Percentiles rank a stretch among this genome's conserved stretches.
These are phyloP conservation scores for Progne subis DNA, from an alignment of 2,113 vertebrate species.

Conservation along the genomic window DNA sequence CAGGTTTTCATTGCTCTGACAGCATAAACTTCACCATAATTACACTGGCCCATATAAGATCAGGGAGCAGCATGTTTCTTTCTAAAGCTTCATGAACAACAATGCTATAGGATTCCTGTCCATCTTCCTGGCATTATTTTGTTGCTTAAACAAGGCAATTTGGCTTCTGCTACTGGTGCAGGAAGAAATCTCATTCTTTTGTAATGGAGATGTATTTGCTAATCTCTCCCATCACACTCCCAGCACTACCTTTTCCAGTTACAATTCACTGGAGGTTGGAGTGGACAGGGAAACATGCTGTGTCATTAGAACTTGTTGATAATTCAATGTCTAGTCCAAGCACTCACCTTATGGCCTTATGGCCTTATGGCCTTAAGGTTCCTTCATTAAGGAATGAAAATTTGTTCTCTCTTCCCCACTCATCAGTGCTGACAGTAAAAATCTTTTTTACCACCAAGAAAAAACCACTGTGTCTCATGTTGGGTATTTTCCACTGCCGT, in stretches of 20 bases:
- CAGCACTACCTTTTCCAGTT: slow-evolving; percentile 1
- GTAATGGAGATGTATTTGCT: slow-evolving; percentile 34
- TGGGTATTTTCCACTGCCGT: background rate
- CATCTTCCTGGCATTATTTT: slow-evolving; percentile 26
- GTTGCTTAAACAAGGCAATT: slow-evolving; percentile 36
- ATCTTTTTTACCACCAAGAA: background rate
- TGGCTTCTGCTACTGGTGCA: slow-evolving; percentile 5
- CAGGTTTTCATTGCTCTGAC: slow-evolving; percentile 23
- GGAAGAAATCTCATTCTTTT: slow-evolving; percentile 26
- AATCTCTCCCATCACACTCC: slow-evolving; percentile 7
- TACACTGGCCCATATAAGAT: background rate
- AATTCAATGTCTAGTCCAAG: background rate
- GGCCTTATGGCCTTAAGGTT: background rate
- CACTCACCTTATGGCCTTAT: background rate
- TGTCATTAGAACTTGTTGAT: background rate
- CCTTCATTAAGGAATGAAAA: background rate
- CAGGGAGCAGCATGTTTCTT: background rate
- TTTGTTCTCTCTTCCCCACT: background rate
- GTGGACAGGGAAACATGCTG: background rate
- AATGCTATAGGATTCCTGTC: slow-evolving; percentile 17
- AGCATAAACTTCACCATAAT: background rate
- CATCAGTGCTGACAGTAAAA: background rate
- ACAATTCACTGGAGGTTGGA: slow-evolving; percentile 7
- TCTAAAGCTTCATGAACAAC: background rate
- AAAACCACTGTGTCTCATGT: background rate